Percentiles rank a stretch among this genome's conserved stretches.
These are phyloP conservation scores for Drosophila ironensis DNA, from an alignment of 1,140 invertebrate genomes.

Conservation along the genomic window DNA sequence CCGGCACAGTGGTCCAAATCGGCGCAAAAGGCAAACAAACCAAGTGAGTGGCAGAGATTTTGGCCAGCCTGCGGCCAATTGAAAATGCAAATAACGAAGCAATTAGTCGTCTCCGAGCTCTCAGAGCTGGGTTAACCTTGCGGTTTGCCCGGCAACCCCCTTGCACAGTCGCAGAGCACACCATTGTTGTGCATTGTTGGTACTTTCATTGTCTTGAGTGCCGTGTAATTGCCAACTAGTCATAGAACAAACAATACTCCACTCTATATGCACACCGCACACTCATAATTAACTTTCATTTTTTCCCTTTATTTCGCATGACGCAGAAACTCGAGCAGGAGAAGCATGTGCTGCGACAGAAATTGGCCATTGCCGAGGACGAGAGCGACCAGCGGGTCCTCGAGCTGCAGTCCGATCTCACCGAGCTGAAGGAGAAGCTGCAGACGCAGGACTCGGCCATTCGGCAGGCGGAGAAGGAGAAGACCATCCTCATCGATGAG, in stretches of 20 bases:
- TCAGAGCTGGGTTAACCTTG: constrained; percentile 61
- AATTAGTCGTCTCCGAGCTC: constrained; percentile 21
- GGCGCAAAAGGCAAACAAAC: constrained; percentile 21
- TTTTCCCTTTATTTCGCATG: constrained; percentile 22
- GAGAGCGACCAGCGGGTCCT: constrained; percentile 94
- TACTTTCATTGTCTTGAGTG: constrained; percentile 61
- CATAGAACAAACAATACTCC: constrained; percentile 64
- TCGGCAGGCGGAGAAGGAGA: constrained; percentile 89
- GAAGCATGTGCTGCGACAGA: constrained; percentile 91
- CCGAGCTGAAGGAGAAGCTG: constrained; percentile 87
- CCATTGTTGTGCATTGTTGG: constrained; percentile 62
- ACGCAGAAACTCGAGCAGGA: constrained; percentile 96
- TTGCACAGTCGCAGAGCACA: no score
- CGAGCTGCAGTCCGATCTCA: constrained; percentile 94
- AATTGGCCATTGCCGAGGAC: constrained; percentile 91
- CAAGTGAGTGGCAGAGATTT: constrained; percentile 24
- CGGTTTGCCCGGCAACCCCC: constrained; percentile 42
- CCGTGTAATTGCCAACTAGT: constrained; percentile 39
- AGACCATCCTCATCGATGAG: constrained; percentile 90
- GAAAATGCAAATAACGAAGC: constrained; percentile 58
- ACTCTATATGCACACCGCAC: background rate
- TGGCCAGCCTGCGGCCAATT: constrained; percentile 15
- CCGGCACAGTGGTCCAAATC: constrained; percentile 40
- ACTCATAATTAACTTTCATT: constrained; percentile 64
- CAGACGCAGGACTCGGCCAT: constrained; percentile 83